These are phyloP conservation scores for Acronicta leporina DNA, from an alignment of 2,888 invertebrate species.

Conservation along the genomic window DNA sequence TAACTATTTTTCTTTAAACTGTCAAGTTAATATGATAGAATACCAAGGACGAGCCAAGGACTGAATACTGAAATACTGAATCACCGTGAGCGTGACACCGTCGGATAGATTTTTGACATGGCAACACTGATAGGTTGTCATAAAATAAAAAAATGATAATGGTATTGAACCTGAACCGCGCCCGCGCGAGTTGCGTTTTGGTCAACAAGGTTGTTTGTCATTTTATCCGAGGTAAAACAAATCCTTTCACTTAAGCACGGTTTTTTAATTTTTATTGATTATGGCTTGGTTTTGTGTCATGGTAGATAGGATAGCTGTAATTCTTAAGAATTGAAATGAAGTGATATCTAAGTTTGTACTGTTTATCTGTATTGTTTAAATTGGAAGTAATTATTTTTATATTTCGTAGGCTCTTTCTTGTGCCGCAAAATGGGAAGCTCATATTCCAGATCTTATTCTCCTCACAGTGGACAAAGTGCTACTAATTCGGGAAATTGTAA, in stretches of 20 bases:
- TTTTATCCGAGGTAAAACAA: conserved; percentile 76
- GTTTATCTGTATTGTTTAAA: neutral
- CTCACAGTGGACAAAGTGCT: conserved; percentile 68
- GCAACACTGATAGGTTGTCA: too few species aligned
- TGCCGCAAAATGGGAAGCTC: conserved; percentile 80
- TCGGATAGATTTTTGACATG: too few species aligned
- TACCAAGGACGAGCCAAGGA: too few species aligned
- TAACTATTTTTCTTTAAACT: too few species aligned
- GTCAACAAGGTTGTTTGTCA: conserved; percentile 69
- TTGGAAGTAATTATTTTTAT: neutral
- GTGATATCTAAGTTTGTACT: too few species aligned
- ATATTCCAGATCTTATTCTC: conserved; percentile 83
- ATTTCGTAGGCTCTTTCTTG: conserved; percentile 29
- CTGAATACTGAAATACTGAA: too few species aligned
- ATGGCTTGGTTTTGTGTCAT: too few species aligned
- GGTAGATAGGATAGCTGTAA: too few species aligned
- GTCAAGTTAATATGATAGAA: too few species aligned
- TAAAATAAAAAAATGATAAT: conserved; percentile 4
- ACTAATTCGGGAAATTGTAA: conserved; percentile 68
- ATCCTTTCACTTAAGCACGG: conserved; percentile 58
- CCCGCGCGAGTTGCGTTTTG: conserved; percentile 62
- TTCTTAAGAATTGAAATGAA: too few species aligned
- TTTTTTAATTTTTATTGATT: neutral
- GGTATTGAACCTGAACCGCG: conserved; percentile 57
- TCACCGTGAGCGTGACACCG: too few species aligned